These are phyloP conservation scores for Epizoanthus fatuus DNA, from an alignment of 92 coral and sea anemone species.

Conservation along the genomic window DNA sequence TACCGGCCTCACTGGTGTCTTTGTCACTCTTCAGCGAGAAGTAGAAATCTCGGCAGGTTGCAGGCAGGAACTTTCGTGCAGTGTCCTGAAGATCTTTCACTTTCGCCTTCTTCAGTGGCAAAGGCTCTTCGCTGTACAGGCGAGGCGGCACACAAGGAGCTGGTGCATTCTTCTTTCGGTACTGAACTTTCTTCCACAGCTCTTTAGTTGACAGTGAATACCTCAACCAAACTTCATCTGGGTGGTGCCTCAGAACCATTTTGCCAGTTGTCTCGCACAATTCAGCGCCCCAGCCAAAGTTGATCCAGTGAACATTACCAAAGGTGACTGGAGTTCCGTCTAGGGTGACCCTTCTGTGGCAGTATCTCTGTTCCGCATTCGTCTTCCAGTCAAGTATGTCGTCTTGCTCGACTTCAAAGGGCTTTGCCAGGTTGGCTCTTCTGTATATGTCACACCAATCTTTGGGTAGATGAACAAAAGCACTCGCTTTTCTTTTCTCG, in stretches of 20 bases:
- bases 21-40: background rate
- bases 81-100: background rate
- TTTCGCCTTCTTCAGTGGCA: slow-evolving; percentile 3
- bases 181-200: background rate
- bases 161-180: background rate
- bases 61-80: background rate
- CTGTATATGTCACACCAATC: background rate
- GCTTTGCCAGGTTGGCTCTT: background rate
- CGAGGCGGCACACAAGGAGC: background rate
- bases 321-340: no score
- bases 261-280: background rate
- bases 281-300: background rate
- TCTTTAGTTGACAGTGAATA: background rate
- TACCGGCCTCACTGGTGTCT: background rate
- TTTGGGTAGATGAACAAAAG: background rate
- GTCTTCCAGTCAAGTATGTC: background rate
- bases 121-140: background rate
- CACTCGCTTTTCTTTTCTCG: background rate
- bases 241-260: no score
- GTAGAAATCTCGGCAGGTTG: background rate
- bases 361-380: background rate
- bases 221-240: background rate
- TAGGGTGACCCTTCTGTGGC: background rate
- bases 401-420: background rate
- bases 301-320: background rate